Evolutionary conservation across 2,113 vertebrate species (phyloP).

Genomic region (Oophaga pumilio): DNA sequence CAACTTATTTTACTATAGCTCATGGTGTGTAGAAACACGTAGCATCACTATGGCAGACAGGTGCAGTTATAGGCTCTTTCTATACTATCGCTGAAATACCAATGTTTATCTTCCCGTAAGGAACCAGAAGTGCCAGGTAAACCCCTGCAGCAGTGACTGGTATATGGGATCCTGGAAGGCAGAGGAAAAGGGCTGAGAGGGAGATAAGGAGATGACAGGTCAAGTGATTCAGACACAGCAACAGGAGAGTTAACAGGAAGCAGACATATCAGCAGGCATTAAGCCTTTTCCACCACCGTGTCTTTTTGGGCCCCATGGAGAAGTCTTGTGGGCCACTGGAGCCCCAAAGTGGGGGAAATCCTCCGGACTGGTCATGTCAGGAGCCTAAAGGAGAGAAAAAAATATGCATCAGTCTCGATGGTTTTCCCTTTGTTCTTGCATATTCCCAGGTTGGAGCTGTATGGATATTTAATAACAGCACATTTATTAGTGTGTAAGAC

Average conservation of each 20-base stretch:
- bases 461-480: background rate
- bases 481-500: background rate
- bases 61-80: constrained; percentile 8
- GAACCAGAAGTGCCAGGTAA: constrained; percentile 46
- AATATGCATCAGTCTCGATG: background rate
- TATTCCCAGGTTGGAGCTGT: background rate
- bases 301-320: constrained; percentile 97
- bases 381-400: constrained; percentile 75
- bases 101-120: constrained; percentile 2
- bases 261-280: constrained; percentile 70
- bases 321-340: constrained; percentile 87
- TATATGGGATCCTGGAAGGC: constrained; percentile 66
- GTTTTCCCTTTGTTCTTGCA: background rate
- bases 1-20: background rate
- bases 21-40: constrained; percentile 21
- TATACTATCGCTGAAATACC: constrained; percentile 64
- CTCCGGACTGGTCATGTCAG: constrained; percentile 98
- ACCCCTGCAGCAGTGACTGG: constrained; percentile 62
- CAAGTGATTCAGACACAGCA: constrained; percentile 73
- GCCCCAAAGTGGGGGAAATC: constrained; percentile 98
- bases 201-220: constrained; percentile 74
- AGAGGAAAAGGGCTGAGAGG: constrained; percentile 57
- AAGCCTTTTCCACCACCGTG: constrained; percentile 78
- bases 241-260: constrained; percentile 70
- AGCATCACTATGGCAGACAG: background rate